These are phyloP conservation scores for Platycheirus rosarum DNA, from an alignment of 2,888 invertebrate genomes.

Conservation along the genomic window DNA sequence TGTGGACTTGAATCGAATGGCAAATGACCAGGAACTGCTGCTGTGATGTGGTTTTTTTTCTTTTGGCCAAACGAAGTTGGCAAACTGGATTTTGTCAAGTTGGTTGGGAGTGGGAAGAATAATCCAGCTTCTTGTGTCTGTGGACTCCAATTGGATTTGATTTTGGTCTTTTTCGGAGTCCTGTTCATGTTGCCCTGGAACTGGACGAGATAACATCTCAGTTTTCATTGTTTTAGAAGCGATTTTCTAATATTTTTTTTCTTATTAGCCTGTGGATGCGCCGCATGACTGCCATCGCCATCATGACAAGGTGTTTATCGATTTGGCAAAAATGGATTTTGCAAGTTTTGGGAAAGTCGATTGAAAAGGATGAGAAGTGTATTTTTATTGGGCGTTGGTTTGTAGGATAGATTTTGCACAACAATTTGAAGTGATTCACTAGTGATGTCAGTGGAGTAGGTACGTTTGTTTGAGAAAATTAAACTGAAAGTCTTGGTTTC, in stretches of 20 bases:
- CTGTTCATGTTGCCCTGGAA: constrained; percentile 6
- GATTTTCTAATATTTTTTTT: constrained; percentile 26
- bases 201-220: constrained; percentile 58
- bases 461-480: too few species aligned
- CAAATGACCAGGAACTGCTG: constrained; percentile 41
- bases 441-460: too few species aligned
- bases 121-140: background rate
- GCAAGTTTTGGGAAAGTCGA: background rate
- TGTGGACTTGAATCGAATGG: constrained; percentile 28
- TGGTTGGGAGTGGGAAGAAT: constrained; percentile 26
- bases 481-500: too few species aligned
- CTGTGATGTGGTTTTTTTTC: background rate
- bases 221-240: constrained; percentile 44
- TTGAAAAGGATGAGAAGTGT: background rate
- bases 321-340: constrained; percentile 43
- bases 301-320: constrained; percentile 29
- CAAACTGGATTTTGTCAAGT: constrained; percentile 61
- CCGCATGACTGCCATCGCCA: background rate
- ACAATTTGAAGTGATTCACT: background rate
- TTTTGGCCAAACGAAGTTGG: constrained; percentile 44
- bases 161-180: constrained; percentile 41
- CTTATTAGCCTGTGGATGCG: constrained; percentile 26
- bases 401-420: background rate
- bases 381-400: constrained; percentile 6
- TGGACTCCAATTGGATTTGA: constrained; percentile 64